A percentile compares a stretch with the other conserved stretches of the same genome.
phyloP scores from a whole-genome alignment of 2,113 vertebrate species.

The Leptosomus discolor region DNA sequence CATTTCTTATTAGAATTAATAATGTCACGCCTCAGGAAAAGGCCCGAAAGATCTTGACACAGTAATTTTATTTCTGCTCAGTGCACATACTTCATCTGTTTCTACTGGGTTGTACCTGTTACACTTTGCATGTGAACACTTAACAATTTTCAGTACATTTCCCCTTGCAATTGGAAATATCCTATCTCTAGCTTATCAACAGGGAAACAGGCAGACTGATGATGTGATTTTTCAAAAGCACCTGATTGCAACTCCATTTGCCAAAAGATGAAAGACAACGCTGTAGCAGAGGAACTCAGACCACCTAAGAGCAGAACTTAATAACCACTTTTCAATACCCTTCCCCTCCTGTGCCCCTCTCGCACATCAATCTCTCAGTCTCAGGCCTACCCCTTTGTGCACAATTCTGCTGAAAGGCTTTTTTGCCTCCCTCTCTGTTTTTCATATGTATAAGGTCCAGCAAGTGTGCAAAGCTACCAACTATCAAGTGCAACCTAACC shows the following conservation, averaged over 20 bases:
- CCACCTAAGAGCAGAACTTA: background rate
- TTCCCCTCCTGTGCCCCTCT: background rate
- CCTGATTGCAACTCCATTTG: background rate
- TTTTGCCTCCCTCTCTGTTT: too few relatives aligned
- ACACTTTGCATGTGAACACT: background rate
- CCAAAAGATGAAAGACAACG: background rate
- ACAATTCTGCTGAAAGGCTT: background rate
- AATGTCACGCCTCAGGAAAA: background rate
- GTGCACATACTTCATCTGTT: background rate
- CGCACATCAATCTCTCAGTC: rapidly evolving
- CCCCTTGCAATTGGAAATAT: background rate
- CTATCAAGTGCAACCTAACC: background rate
- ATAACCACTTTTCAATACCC: background rate
- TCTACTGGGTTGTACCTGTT: rapidly evolving
- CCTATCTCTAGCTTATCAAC: background rate
- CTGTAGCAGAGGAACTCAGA: background rate
- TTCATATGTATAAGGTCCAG: background rate
- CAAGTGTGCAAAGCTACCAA: background rate
- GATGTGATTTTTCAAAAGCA: background rate
- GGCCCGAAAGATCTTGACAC: background rate
- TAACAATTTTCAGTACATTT: background rate
- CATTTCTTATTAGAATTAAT: background rate
- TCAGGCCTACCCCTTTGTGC: too few relatives aligned
- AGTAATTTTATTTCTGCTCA: background rate
- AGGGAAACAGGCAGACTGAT: background rate